Evolutionary conservation across 2,797 vertebrate species (phyloP).

Genomic region (Mormyrus hasselquistii): DNA sequence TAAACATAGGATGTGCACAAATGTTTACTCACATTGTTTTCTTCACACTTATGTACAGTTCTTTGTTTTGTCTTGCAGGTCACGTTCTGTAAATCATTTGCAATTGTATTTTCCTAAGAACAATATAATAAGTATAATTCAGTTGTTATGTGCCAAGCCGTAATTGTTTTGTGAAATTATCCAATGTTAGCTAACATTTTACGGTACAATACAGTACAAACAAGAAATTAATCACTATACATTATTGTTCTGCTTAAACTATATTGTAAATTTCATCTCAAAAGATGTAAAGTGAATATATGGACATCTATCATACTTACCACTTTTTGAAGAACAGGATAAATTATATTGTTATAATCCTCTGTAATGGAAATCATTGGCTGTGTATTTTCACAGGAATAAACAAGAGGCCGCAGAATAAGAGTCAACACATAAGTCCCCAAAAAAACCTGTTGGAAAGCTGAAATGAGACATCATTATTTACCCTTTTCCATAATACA

Average conservation of each 20-base stretch:
- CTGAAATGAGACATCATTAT: not conserved
- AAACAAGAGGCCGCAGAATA: constrained; percentile 55
- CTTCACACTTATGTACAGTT: not conserved
- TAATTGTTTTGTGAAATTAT: not conserved
- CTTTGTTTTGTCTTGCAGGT: constrained; percentile 18
- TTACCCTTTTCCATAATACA: not conserved
- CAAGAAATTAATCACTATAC: not conserved
- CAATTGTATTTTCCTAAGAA: constrained; percentile 28
- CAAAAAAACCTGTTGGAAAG: constrained; percentile 56
- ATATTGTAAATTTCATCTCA: not conserved
- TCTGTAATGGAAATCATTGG: constrained; percentile 12
- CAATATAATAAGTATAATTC: not conserved
- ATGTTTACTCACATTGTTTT: constrained; percentile 20
- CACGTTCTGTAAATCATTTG: not conserved
- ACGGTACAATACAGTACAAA: not conserved
- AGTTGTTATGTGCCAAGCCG: not conserved
- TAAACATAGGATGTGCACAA: not conserved
- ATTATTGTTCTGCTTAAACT: not conserved
- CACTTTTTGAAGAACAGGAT: constrained; percentile 21
- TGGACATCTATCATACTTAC: constrained; percentile 35
- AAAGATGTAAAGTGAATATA: not conserved
- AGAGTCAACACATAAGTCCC: constrained; percentile 56
- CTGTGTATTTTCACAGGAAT: constrained; percentile 45
- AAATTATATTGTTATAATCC: constrained; percentile 37
- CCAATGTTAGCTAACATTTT: not conserved